Base-by-base conservation (phyloP, 2,113 vertebrate genomes). In the Myxocyprinus asiaticus region DNA sequence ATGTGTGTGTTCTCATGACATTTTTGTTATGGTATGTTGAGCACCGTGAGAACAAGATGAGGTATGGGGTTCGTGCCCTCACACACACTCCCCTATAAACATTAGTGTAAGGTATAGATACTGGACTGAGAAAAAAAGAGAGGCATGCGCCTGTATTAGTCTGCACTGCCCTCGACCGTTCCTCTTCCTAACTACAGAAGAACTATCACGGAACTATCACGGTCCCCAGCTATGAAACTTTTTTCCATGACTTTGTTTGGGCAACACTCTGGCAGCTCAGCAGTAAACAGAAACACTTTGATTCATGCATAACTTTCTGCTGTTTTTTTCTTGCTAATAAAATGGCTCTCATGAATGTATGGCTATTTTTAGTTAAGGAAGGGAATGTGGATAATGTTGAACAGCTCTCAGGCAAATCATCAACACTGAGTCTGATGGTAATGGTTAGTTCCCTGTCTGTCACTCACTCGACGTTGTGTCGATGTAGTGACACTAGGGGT, bases 171-270 rank as follows among this genome's bases (percentile, higher is more conserved):
- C 65, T 79, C 66, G 59, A 58, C 59, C 70, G 77, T 83, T 62
- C 68, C 51, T 47, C 45, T 48, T 47, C 66, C 11, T 83, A 55
- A 78, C 74, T 71, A 74, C 47, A 69, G 11, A 51, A 66, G 62
- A 78, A 59, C 68, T 53, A 80, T 74, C 58, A 43, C 74, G 63
- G 56, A 15, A 11, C 9, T 64, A 63, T 51, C 8, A 15, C 84
- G 86, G 88, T 82, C 81, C 33, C 14, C 14, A 56, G 53, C 81
- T 84, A 83, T 87, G 80, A 78, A 77, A 84, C 61, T 66, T 72
- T 84, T 33, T 91, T 90, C 88, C 87, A 76, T 91, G 88, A 77
- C 90, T 90, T 84, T 86, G 87, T 93, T 91, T 89, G 87, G 88
- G 88, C 83, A 76, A 56, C 62, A 62, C 59, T 83, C 48, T 0